Base-by-base conservation (phyloP, 2,797 vertebrate species). In the Girardinus metallicus region DNA sequence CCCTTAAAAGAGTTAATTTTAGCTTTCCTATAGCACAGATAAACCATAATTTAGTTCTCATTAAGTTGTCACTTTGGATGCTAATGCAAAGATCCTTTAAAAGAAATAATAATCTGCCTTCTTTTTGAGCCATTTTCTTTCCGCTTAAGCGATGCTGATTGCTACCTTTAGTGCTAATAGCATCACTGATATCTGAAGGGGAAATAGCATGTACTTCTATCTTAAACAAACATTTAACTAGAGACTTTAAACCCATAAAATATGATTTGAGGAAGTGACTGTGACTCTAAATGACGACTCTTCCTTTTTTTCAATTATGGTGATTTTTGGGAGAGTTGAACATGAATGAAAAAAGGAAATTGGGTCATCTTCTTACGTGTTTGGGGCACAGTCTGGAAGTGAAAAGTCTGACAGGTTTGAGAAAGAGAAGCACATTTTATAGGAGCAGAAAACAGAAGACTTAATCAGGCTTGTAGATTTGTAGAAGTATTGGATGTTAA, bases 131-230 rank as follows among this genome's bases (percentile, higher is more conserved):
- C 9, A 41, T 81, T 80, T 74, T 64, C 3, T 53, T 46, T 10
- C 5, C 12, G 53, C 18, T 81, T 86, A 53, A 47, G 29, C n/a
- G 10, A 10, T 6, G 43, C 26, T 46, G 74, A 85, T 76, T 86
- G 36, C 76, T 81, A 75, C 77, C 79, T 73, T 76, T 44, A 71
- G 83, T 10, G 34, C 47, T 80, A 73, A 86, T 18, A 68, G 55
- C 39, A 41, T 83, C 44, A 55, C 53, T 36, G 51, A 36, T 12
- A 29, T 5, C 34, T 66, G 41, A 41, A 5, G 36, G 51, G n/a
- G 15, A 13, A 73, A 80, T 39, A 21, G 36, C 18, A 9, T 51
- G 26, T 23, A 26, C 46, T 9, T 6, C n/a, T 31, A 71, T 31
- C 76, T 77, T 36, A 74, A 47, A 36, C 66, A 57, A 77, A 36